Evolutionary conservation across 2,888 invertebrate species (phyloP).

Genomic region (Labia minor): DNA sequence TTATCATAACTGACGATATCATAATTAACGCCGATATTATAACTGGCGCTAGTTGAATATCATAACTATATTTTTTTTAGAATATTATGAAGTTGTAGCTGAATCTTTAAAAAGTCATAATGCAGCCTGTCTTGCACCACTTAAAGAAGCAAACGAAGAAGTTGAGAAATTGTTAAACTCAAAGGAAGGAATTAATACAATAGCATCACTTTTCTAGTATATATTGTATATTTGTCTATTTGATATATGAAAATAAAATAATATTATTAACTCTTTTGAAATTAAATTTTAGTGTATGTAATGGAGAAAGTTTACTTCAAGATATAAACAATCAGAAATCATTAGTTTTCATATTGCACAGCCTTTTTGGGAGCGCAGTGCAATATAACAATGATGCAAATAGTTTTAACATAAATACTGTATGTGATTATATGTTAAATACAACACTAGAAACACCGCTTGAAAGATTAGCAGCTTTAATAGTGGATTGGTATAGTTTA

Average conservation of each 20-base stretch:
- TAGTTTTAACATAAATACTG: conserved; percentile 57
- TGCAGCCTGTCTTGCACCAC: conserved; percentile 53
- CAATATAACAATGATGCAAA: conserved; percentile 83
- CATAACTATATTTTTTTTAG: too few species aligned
- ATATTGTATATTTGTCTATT: too few species aligned
- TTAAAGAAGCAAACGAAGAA: conserved; percentile 54
- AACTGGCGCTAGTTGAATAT: too few species aligned
- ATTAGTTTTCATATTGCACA: conserved; percentile 78
- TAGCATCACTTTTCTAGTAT: conserved; percentile 65
- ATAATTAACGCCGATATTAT: too few species aligned
- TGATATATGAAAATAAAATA: too few species aligned
- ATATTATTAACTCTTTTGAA: too few species aligned
- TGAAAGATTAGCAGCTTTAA: conserved; percentile 61
- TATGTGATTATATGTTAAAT: conserved; percentile 66
- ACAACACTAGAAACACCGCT: conserved; percentile 48
- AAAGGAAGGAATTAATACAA: conserved; percentile 47
- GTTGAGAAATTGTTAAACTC: conserved; percentile 45
- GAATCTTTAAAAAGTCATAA: conserved; percentile 57
- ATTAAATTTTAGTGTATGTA: too few species aligned
- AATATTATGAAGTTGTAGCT: conserved; percentile 74
- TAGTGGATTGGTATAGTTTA: conserved; percentile 52
- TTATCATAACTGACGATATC: too few species aligned
- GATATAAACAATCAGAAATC: conserved; percentile 30
- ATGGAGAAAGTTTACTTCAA: too few species aligned
- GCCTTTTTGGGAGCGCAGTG: conserved; percentile 80